These are phyloP conservation scores for Excalfactoria chinensis DNA, from an alignment of 2,113 vertebrate genomes.

Conservation along the genomic window DNA sequence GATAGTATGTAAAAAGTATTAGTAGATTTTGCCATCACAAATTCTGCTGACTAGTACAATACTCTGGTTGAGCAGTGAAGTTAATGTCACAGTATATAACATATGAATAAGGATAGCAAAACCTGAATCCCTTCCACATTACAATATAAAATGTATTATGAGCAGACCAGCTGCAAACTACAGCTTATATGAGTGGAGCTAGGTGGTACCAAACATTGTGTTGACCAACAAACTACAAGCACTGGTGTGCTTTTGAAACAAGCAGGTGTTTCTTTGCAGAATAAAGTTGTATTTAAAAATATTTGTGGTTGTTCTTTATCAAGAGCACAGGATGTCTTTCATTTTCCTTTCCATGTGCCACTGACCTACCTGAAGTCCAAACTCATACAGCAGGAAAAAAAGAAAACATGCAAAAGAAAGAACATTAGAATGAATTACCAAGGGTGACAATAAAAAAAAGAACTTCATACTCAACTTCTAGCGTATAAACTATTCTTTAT, in stretches of 20 bases:
- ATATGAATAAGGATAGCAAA: neutral
- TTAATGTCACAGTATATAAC: neutral
- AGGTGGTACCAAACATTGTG: neutral
- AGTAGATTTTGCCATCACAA: neutral
- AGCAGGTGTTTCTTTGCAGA: neutral
- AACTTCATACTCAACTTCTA: neutral
- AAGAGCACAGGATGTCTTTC: neutral
- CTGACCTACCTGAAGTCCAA: neutral
- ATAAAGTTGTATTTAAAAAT: neutral
- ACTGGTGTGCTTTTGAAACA: neutral
- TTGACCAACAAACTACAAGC: neutral
- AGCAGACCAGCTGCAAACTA: neutral
- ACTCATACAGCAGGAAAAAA: neutral
- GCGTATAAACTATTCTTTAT: neutral
- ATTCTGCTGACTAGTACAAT: neutral
- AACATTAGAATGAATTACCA: neutral
- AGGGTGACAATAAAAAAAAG: neutral
- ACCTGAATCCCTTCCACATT: neutral
- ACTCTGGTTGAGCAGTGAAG: neutral
- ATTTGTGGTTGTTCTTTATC: neutral
- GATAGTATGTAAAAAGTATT: neutral
- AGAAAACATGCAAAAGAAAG: neutral
- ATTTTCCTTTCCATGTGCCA: neutral
- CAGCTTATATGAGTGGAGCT: neutral
- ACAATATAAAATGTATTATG: neutral